phyloP scores from a whole-genome alignment of 2,888 invertebrate species.

The Sinelater perroti region DNA sequence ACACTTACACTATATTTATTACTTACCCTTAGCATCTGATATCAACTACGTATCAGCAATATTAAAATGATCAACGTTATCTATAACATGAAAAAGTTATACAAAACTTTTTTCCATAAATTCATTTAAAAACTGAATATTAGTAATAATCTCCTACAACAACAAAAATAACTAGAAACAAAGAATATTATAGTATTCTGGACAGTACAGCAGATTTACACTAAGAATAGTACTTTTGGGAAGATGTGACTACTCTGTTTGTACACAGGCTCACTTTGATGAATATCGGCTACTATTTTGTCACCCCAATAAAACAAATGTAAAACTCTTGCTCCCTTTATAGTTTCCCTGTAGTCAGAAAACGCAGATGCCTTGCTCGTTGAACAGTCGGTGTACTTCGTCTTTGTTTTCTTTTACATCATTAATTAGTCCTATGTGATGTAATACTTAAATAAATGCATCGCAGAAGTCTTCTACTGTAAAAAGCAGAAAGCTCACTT shows the following conservation, averaged over 20 bases:
- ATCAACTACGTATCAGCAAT: no score
- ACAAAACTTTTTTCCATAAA: slow-evolving; percentile 8
- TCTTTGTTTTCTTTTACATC: slow-evolving; percentile 68
- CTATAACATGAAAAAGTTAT: no score
- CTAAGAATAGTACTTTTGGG: slow-evolving; percentile 84
- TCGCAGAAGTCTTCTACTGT: slow-evolving; percentile 99
- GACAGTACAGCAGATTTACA: slow-evolving; percentile 92
- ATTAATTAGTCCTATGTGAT: slow-evolving; percentile 72
- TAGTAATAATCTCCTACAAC: slow-evolving; percentile 18
- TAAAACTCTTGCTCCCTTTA: slow-evolving; percentile 95
- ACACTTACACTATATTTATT: no score
- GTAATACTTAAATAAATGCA: slow-evolving; percentile 92
- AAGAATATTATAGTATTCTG: slow-evolving; percentile 98
- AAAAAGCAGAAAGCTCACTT: slow-evolving; percentile 91
- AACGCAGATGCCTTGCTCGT: slow-evolving; percentile 92
- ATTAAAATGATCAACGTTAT: no score
- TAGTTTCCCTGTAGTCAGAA: slow-evolving; percentile 94
- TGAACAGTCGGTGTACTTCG: slow-evolving; percentile 86
- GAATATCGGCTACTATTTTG: slow-evolving; percentile 87
- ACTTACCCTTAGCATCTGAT: no score
- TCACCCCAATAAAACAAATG: slow-evolving; percentile 94
- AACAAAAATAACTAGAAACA: slow-evolving; percentile 73
- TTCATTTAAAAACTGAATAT: slow-evolving; percentile 24
- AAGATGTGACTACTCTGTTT: slow-evolving; percentile 96
- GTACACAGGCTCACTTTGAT: slow-evolving; percentile 94